Percentiles rank a stretch among this genome's conserved stretches.
Conservation (phyloP, 2,113 vertebrate species). For the Nothobranchius furzeri region DNA sequence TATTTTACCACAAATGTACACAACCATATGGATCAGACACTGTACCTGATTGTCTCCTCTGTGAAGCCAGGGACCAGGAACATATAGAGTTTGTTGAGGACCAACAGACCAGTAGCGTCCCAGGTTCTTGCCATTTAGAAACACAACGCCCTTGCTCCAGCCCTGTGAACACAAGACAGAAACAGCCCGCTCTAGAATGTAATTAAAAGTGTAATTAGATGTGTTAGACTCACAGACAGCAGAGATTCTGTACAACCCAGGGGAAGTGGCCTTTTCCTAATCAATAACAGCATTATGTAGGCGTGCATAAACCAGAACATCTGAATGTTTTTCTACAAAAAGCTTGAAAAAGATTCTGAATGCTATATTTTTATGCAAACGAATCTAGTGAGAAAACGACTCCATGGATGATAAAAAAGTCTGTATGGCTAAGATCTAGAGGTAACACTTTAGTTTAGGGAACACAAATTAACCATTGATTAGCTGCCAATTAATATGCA, state of each 20-base stretch:
- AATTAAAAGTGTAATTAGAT: neutral
- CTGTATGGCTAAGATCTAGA: neutral
- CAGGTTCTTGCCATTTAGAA: slow-evolving; percentile 88
- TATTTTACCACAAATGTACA: neutral
- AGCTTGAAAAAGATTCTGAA: slow-evolving; percentile 7
- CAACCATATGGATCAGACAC: neutral
- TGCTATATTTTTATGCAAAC: neutral
- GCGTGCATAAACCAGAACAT: neutral
- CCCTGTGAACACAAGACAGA: slow-evolving; percentile 74
- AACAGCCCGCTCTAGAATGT: neutral
- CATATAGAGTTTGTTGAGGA: slow-evolving; percentile 89
- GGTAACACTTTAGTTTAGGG: too few species aligned
- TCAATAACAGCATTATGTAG: slow-evolving; percentile 14
- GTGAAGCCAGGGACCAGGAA: slow-evolving; percentile 88
- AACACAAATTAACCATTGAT: too few species aligned
- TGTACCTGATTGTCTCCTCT: slow-evolving; percentile 86
- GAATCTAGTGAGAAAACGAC: neutral
- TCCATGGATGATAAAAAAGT: neutral
- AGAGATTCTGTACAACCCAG: neutral
- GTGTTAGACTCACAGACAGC: neutral
- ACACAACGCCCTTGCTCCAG: slow-evolving; percentile 91
- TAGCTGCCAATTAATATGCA: too few species aligned
- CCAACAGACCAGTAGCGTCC: slow-evolving; percentile 90
- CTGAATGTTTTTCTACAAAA: slow-evolving; percentile 1
- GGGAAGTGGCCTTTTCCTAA: neutral